Evolutionary conservation across 2,113 vertebrate genomes (phyloP), one percentile per base, ranked within the genome.

Genomic region (Diglossa brunneiventris): DNA sequence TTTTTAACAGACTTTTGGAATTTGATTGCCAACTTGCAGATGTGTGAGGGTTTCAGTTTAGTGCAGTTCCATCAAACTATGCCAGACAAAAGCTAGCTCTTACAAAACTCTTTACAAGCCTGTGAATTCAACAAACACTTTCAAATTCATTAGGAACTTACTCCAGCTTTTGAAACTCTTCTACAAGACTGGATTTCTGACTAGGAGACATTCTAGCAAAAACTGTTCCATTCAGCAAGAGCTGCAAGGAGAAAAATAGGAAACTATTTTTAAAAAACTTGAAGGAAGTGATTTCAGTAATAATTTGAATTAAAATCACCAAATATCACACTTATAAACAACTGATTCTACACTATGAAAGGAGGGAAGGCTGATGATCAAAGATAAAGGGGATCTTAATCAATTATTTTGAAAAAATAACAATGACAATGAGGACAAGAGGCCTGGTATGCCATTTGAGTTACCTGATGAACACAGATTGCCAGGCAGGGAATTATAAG

Each of bases 161-260:
- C 98, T 98, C 98, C 73, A 98, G 61, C 89, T 98, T 98, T 93
- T 98, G 98, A 96, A 98, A 98, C 70, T 98, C 98, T 93, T 98
- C 97, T 23, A 98, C 95, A 46, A 98, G 98, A 73, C 79, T 98
- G 81, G 98, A 97, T 89, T 98, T 98, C 87, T 98, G 98, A 44
- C 96, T 94, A 27, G 98, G 98, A 95, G 98, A 98, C 98, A 98
- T 98, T 93, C 98, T 96, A 84, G 98, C 98, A 96, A 98, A 98
- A 90, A 98, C 95, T 13, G 98, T 98, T 49, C 97, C 98, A 15
- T 98, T 97, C 80, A 98, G 89, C 63, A 98, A 96, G 76, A 98
- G 95, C 98, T 98, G 82, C 47, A 86, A 97, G 66, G 17, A 20
- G 33, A 69, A 63, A 41, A 86, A 23, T 42, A 31, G 17, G 35